These are phyloP conservation scores for Sesia apiformis DNA, from an alignment of 2,888 invertebrate genomes.

Conservation along the genomic window DNA sequence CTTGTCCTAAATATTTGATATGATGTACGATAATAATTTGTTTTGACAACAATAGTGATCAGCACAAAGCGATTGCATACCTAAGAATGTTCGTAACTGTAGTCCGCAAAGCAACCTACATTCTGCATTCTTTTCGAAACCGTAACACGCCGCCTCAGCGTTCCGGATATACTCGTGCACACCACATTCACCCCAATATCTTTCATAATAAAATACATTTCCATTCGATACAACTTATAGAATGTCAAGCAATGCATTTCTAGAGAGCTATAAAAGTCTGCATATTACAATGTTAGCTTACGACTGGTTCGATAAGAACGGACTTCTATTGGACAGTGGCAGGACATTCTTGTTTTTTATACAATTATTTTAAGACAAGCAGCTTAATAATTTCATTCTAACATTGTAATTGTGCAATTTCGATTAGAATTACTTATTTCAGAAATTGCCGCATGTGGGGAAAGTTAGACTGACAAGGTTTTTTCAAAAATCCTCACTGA, in stretches of 20 bases:
- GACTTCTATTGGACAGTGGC: too few relatives aligned
- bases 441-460: too few relatives aligned
- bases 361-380: too few relatives aligned
- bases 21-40: conserved; percentile 3
- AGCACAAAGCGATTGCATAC: conserved; percentile 38
- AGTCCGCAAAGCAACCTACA: conserved; percentile 69
- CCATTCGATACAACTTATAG: conserved; percentile 32
- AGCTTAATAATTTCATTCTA: too few relatives aligned
- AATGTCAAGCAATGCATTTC: conserved; percentile 55
- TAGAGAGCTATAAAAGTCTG: conserved; percentile 58
- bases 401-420: too few relatives aligned
- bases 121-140: conserved; percentile 73
- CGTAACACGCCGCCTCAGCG: conserved; percentile 70
- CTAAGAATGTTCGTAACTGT: conserved; percentile 62
- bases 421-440: too few relatives aligned
- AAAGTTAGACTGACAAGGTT: too few relatives aligned
- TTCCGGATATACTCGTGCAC: conserved; percentile 60
- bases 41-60: conserved; percentile 53
- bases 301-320: conserved; percentile 34
- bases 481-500: too few relatives aligned
- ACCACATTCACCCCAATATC: conserved; percentile 56
- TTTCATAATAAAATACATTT: conserved; percentile 52
- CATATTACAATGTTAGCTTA: conserved; percentile 25
- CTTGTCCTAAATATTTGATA: background rate
- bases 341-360: too few relatives aligned